Percentiles rank a stretch among this genome's conserved stretches.
Conservation (phyloP, 2,113 vertebrate species). For the Prunella himalayana region DNA sequence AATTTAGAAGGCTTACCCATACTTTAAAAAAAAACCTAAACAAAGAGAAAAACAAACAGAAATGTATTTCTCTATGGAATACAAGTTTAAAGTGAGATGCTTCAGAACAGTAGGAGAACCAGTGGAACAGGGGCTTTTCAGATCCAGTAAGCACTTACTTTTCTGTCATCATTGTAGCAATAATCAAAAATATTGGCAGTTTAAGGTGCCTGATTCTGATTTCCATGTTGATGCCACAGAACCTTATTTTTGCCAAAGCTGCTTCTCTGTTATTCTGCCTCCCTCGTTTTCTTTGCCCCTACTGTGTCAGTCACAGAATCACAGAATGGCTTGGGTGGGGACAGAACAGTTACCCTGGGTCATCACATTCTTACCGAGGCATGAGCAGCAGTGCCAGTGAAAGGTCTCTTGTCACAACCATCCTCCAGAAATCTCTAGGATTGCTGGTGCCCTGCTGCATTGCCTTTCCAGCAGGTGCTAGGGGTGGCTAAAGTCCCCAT, state of each 20-base stretch:
- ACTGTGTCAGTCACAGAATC: neutral
- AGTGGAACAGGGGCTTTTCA: neutral
- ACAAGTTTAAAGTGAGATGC: neutral
- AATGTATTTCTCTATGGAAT: neutral
- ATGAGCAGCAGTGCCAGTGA: neutral
- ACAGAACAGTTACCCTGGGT: neutral
- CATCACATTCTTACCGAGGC: accelerated
- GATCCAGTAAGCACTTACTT: neutral
- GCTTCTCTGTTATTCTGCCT: neutral
- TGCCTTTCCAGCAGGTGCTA: neutral
- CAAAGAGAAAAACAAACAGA: neutral
- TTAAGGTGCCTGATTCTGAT: neutral
- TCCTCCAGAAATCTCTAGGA: neutral
- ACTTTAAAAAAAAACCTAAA: neutral
- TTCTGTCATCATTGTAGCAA: neutral
- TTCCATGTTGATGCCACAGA: neutral
- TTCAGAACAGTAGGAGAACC: neutral
- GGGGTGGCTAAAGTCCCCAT: neutral
- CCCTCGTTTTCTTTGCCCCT: neutral
- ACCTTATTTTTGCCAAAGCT: neutral
- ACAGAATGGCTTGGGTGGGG: neutral
- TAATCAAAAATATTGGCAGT: neutral
- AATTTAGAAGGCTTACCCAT: neutral
- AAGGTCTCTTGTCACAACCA: neutral
- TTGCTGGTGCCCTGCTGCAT: neutral